Evolutionary conservation across 2,888 invertebrate genomes (phyloP).

Genomic region (Chalcosyrphus nemorum): DNA sequence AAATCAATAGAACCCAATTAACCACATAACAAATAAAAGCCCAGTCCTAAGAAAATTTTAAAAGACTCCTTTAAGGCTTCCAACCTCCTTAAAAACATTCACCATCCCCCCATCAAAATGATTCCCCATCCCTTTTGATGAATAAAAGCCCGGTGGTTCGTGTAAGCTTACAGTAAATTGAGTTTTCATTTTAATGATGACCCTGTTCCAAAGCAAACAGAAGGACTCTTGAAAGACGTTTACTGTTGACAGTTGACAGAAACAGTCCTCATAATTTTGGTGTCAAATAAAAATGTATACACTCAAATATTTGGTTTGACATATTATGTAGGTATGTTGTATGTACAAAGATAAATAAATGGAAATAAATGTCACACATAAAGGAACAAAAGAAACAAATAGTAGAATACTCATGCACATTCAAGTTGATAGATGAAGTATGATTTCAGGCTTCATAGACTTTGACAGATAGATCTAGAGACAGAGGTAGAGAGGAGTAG

Average conservation of each 20-base stretch:
- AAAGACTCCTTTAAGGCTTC: not conserved
- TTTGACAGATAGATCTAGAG: slow-evolving; percentile 26
- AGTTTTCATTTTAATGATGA: not conserved
- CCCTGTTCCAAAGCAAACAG: not conserved
- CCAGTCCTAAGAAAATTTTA: not conserved
- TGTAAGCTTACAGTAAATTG: not conserved
- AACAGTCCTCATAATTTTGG: not conserved
- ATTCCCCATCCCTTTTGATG: no score
- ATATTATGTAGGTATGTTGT: not conserved
- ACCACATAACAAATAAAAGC: slow-evolving; percentile 11
- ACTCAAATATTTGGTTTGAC: slow-evolving; percentile 2
- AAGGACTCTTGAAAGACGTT: not conserved
- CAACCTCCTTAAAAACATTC: no score
- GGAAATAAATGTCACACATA: slow-evolving; percentile 17
- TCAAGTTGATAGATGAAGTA: slow-evolving; percentile 67
- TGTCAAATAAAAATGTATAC: slow-evolving; percentile 1
- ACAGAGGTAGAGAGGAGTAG: slow-evolving; percentile 4
- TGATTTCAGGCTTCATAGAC: slow-evolving; percentile 38
- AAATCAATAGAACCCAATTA: slow-evolving; percentile 32
- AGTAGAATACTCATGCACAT: slow-evolving; percentile 63
- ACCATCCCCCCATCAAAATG: no score
- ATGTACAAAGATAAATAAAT: slow-evolving; percentile 9
- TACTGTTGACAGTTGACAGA: slow-evolving; percentile 18
- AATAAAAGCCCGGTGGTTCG: no score
- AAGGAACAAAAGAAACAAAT: no score